Percentiles rank a stretch among this genome's conserved stretches.
Evolutionary conservation across 2,888 invertebrate genomes (phyloP).

Genomic region (Steinernema hermaphroditum): DNA sequence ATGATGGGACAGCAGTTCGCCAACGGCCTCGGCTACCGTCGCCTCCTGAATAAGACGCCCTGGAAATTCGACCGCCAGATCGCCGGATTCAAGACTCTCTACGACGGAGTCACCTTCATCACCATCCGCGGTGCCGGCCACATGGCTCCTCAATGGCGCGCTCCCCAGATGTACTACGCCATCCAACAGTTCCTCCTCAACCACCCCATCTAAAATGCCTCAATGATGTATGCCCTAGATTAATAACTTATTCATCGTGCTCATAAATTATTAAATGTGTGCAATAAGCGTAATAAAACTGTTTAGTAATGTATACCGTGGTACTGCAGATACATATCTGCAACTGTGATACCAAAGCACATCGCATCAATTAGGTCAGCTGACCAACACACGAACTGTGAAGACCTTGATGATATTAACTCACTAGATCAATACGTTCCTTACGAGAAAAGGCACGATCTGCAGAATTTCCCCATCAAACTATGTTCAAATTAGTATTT

Average conservation of each 20-base stretch:
- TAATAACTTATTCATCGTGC: not conserved
- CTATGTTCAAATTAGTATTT: too few relatives aligned
- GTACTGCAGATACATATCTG: too few relatives aligned
- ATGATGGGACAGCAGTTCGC: constrained; percentile 65
- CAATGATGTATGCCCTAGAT: not conserved
- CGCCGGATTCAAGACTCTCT: constrained; percentile 67
- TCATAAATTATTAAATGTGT: not conserved
- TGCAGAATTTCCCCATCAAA: too few relatives aligned
- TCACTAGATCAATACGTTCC: too few relatives aligned
- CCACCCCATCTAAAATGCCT: constrained; percentile 60
- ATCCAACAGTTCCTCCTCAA: constrained; percentile 64
- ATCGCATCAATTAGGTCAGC: too few relatives aligned
- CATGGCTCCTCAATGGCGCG: constrained; percentile 65
- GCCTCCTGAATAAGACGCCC: constrained; percentile 60
- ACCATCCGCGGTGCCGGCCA: constrained; percentile 57
- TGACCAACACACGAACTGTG: too few relatives aligned
- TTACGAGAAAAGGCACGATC: too few relatives aligned
- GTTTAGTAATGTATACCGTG: too few relatives aligned
- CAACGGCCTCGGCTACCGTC: constrained; percentile 50
- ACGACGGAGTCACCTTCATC: constrained; percentile 61
- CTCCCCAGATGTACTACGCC: constrained; percentile 64
- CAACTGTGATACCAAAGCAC: too few relatives aligned
- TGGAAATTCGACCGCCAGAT: constrained; percentile 67
- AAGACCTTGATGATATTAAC: too few relatives aligned
- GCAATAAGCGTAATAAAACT: too few relatives aligned